phyloP scores from a whole-genome alignment of 2,113 vertebrate genomes.

The Bubo scandiacus region DNA sequence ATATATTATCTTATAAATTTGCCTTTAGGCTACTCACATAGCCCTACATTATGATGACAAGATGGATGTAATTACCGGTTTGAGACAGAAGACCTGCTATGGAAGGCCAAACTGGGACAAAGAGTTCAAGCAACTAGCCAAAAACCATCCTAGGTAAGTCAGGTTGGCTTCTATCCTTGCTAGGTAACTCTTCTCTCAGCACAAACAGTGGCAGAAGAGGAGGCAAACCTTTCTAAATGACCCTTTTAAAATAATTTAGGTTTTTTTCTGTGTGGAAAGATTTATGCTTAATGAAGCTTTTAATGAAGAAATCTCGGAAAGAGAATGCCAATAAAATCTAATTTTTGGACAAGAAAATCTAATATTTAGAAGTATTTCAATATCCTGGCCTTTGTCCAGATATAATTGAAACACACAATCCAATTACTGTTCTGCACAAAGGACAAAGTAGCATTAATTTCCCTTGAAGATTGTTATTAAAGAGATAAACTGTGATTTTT shows the following conservation, averaged over 20 bases:
- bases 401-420: slow-evolving; percentile 84
- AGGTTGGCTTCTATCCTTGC: slow-evolving; percentile 18
- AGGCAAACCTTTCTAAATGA: slow-evolving; percentile 62
- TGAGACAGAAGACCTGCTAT: slow-evolving; percentile 81
- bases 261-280: slow-evolving; percentile 74
- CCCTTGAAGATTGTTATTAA: slow-evolving; percentile 80
- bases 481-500: slow-evolving; percentile 80
- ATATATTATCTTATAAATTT: slow-evolving; percentile 34
- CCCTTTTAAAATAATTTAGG: slow-evolving; percentile 74
- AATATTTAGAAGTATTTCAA: slow-evolving; percentile 83
- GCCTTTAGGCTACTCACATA: slow-evolving; percentile 78
- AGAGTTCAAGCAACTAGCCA: slow-evolving; percentile 78
- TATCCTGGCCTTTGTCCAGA: slow-evolving; percentile 82
- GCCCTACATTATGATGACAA: slow-evolving; percentile 77
- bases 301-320: slow-evolving; percentile 82
- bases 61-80: slow-evolving; percentile 78
- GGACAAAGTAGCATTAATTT: slow-evolving; percentile 82
- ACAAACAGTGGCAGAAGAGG: slow-evolving; percentile 31
- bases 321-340: slow-evolving; percentile 82
- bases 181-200: slow-evolving; percentile 22
- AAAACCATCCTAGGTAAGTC: slow-evolving; percentile 78
- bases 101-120: slow-evolving; percentile 83
- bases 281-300: slow-evolving; percentile 82
- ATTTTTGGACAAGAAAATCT: slow-evolving; percentile 83
- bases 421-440: slow-evolving; percentile 81